Evolutionary conservation across 2,797 vertebrate species (phyloP).

Genomic region (Oceanodroma leucorhoa): DNA sequence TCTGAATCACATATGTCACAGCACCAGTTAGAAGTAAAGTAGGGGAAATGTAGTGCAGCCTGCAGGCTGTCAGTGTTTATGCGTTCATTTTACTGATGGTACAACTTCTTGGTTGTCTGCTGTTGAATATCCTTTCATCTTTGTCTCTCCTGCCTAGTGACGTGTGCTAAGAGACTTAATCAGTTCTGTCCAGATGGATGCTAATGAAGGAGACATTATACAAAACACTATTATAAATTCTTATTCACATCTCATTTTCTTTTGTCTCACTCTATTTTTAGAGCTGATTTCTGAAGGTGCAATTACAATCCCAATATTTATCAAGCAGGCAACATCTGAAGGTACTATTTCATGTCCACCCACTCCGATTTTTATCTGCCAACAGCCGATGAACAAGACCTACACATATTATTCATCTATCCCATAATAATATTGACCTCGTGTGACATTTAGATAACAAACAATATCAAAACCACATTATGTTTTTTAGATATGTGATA

Average conservation of each 20-base stretch:
- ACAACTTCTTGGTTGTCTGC: constrained; percentile 23
- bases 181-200: constrained; percentile 66
- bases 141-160: constrained; percentile 41
- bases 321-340: constrained; percentile 32
- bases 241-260: constrained; percentile 43
- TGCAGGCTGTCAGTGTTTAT: background rate
- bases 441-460: background rate
- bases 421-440: background rate
- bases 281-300: constrained; percentile 31
- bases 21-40: background rate
- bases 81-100: background rate
- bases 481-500: background rate
- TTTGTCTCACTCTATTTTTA: constrained; percentile 66
- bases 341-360: constrained; percentile 28
- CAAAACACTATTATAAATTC: constrained; percentile 57
- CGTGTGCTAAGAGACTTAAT: constrained; percentile 57
- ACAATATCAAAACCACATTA: background rate
- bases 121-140: constrained; percentile 57
- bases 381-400: background rate
- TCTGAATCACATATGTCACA: background rate
- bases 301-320: constrained; percentile 24
- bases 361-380: background rate
- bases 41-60: background rate
- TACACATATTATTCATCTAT: background rate
- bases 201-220: constrained; percentile 58